Conservation (phyloP, 2,113 vertebrate genomes). For the Octodon degus region DNA sequence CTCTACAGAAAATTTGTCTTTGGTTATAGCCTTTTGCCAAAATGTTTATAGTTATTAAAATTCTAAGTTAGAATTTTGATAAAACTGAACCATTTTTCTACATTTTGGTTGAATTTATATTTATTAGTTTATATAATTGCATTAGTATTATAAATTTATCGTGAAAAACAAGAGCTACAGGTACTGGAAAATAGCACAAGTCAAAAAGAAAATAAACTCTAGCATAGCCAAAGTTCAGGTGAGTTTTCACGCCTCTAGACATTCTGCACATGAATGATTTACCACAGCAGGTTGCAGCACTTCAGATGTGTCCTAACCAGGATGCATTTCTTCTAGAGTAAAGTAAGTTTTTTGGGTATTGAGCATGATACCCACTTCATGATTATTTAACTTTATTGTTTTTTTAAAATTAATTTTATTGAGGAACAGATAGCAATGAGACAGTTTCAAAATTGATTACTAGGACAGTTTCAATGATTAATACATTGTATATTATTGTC, state of each 20-base stretch:
- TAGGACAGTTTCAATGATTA: no score
- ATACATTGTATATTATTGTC: no score
- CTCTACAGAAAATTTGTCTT: slow-evolving; percentile 3
- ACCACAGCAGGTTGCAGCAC: not conserved
- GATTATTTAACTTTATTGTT: not conserved
- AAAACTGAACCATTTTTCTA: not conserved
- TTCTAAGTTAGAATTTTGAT: slow-evolving; percentile 1
- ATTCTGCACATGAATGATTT: not conserved
- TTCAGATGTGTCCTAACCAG: not conserved
- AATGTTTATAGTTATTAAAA: not conserved
- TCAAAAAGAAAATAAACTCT: not conserved
- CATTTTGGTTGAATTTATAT: not conserved
- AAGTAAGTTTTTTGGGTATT: not conserved
- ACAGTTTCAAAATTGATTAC: no score
- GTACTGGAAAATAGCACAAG: not conserved
- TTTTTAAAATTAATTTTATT: no score
- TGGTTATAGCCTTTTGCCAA: not conserved
- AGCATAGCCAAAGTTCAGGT: not conserved
- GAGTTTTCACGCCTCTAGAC: not conserved
- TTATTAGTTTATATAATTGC: not conserved
- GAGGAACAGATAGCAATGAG: no score
- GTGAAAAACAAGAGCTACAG: slow-evolving; percentile 12
- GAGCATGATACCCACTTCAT: not conserved
- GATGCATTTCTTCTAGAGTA: not conserved
- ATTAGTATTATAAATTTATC: not conserved